Evolutionary conservation across 2,113 vertebrate genomes (phyloP).

Genomic region (Phalacrocorax pelagicus): DNA sequence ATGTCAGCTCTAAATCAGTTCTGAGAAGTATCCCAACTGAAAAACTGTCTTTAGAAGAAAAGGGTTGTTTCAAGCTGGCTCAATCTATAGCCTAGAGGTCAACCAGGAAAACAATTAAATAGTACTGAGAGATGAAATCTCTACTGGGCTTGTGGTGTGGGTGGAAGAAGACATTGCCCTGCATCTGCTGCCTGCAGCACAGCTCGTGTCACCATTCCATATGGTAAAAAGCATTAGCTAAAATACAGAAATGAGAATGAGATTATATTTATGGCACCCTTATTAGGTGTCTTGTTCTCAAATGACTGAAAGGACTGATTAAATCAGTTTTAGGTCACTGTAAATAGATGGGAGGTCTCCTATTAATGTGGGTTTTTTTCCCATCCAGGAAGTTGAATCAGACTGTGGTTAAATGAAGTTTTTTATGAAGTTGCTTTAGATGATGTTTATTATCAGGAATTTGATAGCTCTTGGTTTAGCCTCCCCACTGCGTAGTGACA

Average conservation of each 20-base stretch:
- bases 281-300: not conserved
- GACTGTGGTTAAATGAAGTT: not conserved
- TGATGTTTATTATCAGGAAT: not conserved
- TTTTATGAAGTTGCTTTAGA: not conserved
- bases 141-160: not conserved
- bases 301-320: not conserved
- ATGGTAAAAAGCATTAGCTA: not conserved
- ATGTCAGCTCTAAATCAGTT: not conserved
- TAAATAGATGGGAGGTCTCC: not conserved
- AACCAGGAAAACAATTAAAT: not conserved
- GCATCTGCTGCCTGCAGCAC: not conserved
- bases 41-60: not conserved
- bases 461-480: not conserved
- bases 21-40: not conserved
- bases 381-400: not conserved
- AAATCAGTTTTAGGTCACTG: not conserved
- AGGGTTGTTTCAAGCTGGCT: not conserved
- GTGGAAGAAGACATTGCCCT: not conserved
- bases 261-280: not conserved
- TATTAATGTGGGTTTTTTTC: not conserved
- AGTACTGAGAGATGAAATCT: not conserved
- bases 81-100: not conserved
- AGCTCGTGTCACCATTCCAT: rapidly evolving
- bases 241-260: not conserved
- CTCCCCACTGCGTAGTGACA: not conserved